Percentiles rank a stretch among this genome's conserved stretches.
These are phyloP conservation scores for Drosophila helvetica DNA, from an alignment of 2,888 invertebrate genomes.

Conservation along the genomic window DNA sequence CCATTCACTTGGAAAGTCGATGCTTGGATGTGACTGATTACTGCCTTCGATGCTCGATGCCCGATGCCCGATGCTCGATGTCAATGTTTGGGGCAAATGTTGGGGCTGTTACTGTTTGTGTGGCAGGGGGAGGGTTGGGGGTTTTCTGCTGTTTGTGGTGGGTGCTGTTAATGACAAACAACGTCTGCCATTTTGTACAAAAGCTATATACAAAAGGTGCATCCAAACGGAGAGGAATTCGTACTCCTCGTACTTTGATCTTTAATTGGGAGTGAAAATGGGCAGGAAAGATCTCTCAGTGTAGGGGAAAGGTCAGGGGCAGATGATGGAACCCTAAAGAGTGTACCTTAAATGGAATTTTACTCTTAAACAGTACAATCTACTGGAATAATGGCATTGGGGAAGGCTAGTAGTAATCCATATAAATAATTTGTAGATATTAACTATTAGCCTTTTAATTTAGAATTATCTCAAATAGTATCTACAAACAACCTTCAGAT, in stretches of 20 bases:
- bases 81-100: slow-evolving; percentile 24
- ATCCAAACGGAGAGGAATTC: neutral
- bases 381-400: too few relatives aligned
- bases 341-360: neutral
- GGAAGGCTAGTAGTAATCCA: too few relatives aligned
- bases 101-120: slow-evolving; percentile 27
- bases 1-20: slow-evolving; percentile 79
- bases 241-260: slow-evolving; percentile 6
- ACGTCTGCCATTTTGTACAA: slow-evolving; percentile 71
- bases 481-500: too few relatives aligned
- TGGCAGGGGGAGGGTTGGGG: slow-evolving; percentile 14
- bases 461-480: too few relatives aligned
- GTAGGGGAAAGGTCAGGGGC: neutral
- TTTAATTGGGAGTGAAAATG: neutral
- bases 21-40: slow-evolving; percentile 78
- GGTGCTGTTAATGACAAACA: slow-evolving; percentile 73
- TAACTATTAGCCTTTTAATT: neutral
- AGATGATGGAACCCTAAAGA: neutral
- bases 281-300: neutral
- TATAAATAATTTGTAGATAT: too few relatives aligned
- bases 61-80: slow-evolving; percentile 29
- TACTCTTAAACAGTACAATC: too few relatives aligned
- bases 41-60: slow-evolving; percentile 49
- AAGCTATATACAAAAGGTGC: slow-evolving; percentile 45
- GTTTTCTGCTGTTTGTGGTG: slow-evolving; percentile 21